Evolutionary conservation across 2,113 vertebrate genomes (phyloP).

Genomic region (Lepisosteus osseus): DNA sequence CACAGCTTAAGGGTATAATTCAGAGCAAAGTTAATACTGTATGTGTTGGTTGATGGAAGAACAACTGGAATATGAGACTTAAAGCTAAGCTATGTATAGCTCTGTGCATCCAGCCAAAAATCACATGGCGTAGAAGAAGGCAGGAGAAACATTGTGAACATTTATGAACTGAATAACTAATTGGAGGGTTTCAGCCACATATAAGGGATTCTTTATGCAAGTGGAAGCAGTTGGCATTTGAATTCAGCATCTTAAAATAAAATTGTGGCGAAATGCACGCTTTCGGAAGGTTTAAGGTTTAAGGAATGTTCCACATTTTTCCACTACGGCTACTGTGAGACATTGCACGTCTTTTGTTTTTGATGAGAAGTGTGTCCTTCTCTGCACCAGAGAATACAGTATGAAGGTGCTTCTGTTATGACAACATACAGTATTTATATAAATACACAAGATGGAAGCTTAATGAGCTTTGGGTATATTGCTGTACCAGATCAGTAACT

Average conservation of each 20-base stretch:
- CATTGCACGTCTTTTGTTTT: background rate
- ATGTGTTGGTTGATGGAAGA: background rate
- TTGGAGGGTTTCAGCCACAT: slow-evolving; percentile 30
- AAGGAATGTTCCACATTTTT: slow-evolving; percentile 15
- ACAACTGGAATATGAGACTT: background rate
- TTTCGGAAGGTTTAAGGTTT: slow-evolving; percentile 42
- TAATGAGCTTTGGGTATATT: too few relatives aligned
- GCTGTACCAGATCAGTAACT: too few relatives aligned
- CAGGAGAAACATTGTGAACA: slow-evolving; percentile 33
- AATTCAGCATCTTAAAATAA: slow-evolving; percentile 44
- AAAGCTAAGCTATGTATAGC: background rate
- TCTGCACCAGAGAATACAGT: background rate
- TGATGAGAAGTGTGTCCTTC: background rate
- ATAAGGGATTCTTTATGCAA: slow-evolving; percentile 43
- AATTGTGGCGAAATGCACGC: slow-evolving; percentile 26
- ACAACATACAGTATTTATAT: background rate
- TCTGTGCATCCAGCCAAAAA: slow-evolving; percentile 1
- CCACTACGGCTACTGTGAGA: background rate
- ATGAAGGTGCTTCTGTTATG: background rate
- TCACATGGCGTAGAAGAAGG: slow-evolving; percentile 24
- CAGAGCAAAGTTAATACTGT: too few relatives aligned
- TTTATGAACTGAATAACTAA: slow-evolving; percentile 22
- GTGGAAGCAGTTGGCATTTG: slow-evolving; percentile 34
- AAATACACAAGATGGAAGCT: background rate
- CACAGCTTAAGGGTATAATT: too few relatives aligned